Percentiles rank a stretch among this genome's conserved stretches.
Conservation (phyloP, 2,113 vertebrate genomes). For the Leucosticte australis region DNA sequence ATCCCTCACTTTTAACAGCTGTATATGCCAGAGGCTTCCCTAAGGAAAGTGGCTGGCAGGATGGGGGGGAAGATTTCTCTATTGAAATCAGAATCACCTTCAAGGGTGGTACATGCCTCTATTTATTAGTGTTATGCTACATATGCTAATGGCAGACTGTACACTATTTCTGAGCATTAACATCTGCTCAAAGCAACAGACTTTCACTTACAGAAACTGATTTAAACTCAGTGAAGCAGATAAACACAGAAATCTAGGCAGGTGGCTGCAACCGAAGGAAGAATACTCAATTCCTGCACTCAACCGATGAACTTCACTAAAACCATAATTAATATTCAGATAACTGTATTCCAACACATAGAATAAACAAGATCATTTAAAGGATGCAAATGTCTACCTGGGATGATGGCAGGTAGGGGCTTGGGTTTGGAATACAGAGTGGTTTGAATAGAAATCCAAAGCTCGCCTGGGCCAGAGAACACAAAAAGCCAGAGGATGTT, state of each 20-base stretch:
- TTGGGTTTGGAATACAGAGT: background rate
- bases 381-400: conserved; percentile 70
- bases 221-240: conserved; percentile 86
- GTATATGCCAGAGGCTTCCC: background rate
- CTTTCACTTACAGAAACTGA: conserved; percentile 84
- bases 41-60: background rate
- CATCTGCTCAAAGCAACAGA: conserved; percentile 82
- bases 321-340: conserved; percentile 82
- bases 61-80: background rate
- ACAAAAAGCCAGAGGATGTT: background rate
- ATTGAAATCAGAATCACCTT: conserved; percentile 32
- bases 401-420: conserved; percentile 7
- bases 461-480: background rate
- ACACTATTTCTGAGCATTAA: conserved; percentile 82
- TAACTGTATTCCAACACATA: conserved; percentile 74
- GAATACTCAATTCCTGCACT: conserved; percentile 76
- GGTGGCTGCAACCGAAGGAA: conserved; percentile 77
- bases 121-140: conserved; percentile 81
- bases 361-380: conserved; percentile 78
- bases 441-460: conserved; percentile 28
- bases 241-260: conserved; percentile 84
- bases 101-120: conserved; percentile 64
- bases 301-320: conserved; percentile 76
- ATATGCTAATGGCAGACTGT: conserved; percentile 82
- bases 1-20: background rate